phyloP scores from a whole-genome alignment of 2,113 vertebrate genomes.

The Anarhynchus alexandrinus region DNA sequence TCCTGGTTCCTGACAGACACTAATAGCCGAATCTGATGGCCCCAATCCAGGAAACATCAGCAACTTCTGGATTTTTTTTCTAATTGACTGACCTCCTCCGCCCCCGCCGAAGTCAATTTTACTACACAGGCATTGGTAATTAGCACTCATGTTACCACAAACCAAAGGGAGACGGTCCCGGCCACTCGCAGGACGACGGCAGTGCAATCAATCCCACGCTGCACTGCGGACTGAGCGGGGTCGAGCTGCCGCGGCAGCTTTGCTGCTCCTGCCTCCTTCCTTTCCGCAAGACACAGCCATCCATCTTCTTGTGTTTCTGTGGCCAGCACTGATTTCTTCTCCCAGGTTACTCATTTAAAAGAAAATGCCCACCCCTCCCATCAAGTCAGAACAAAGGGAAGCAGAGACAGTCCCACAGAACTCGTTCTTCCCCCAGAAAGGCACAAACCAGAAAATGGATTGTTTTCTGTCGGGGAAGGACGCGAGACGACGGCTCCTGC shows the following conservation, averaged over 20 bases:
- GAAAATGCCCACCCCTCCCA: not conserved
- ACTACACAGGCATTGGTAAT: fast-evolving
- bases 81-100: not conserved
- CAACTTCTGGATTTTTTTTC: not conserved
- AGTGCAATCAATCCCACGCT: not conserved
- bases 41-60: too few relatives aligned
- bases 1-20: too few relatives aligned
- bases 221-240: fast-evolving
- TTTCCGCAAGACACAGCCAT: not conserved
- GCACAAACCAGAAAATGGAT: not conserved
- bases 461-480: not conserved
- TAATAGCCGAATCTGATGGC: too few relatives aligned
- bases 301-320: not conserved
- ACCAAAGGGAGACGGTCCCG: not conserved
- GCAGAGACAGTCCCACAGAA: not conserved
- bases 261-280: not conserved
- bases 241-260: not conserved
- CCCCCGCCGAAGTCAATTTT: not conserved
- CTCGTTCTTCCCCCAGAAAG: not conserved
- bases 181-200: too few relatives aligned
- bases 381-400: not conserved
- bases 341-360: not conserved
- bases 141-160: fast-evolving
- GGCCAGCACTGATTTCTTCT: not conserved
- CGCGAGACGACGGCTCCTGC: fast-evolving